These are phyloP conservation scores for Achatina immaculata DNA, from an alignment of 1,140 invertebrate species.

Conservation along the genomic window DNA sequence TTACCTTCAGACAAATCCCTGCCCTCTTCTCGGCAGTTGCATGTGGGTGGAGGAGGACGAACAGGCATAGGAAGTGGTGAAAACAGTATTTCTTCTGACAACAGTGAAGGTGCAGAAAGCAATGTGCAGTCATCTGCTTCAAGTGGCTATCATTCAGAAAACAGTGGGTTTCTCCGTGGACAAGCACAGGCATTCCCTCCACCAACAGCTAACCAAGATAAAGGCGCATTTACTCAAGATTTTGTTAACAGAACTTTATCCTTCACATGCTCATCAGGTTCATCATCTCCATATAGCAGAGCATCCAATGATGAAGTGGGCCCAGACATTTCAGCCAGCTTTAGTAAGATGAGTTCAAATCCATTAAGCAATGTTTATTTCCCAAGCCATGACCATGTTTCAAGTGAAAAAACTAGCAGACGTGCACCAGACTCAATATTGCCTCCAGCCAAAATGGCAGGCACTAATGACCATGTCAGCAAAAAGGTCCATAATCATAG, in stretches of 20 bases:
- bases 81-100: conserved; percentile 50
- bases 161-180: not conserved
- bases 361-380: conserved; percentile 19
- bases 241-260: conserved; percentile 48
- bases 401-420: not conserved
- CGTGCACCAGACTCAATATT: not conserved
- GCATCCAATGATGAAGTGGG: conserved; percentile 35
- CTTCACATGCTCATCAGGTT: conserved; percentile 38
- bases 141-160: conserved; percentile 51
- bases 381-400: conserved; percentile 22
- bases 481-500: not conserved
- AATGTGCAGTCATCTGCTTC: conserved; percentile 49
- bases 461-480: not conserved
- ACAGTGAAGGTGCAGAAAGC: conserved; percentile 50
- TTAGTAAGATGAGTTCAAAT: not conserved
- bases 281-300: conserved; percentile 39
- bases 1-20: conserved; percentile 1
- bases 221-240: conserved; percentile 43
- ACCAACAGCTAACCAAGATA: conserved; percentile 19
- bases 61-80: conserved; percentile 37
- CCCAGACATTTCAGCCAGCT: not conserved
- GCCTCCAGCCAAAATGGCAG: not conserved
- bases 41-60: not conserved
- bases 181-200: not conserved
- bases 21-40: not conserved